Evolutionary conservation across 2,113 vertebrate species (phyloP), one percentile per base, ranked within the genome.

Genomic region (Centropristis striata): DNA sequence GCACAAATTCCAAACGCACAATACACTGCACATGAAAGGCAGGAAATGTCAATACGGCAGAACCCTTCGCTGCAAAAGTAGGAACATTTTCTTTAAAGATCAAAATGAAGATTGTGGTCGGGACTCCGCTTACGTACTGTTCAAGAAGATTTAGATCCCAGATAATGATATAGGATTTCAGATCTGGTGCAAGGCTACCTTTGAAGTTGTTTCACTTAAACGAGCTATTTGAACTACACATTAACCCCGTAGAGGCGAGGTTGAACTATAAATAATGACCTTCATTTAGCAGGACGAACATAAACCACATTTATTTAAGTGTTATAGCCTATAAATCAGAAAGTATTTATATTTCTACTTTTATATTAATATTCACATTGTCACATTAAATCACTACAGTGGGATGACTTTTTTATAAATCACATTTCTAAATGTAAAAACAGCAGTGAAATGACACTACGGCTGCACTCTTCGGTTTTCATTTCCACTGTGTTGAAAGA

Each of bases 131-230:
- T 59, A 55, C 0, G 27, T 71, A 81, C 1, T 58, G 39, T 42
- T 72, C 46, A 54, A 71, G 68, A 21, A 11, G 77, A 60, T 75
- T 81, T 61, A 77, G 60, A 90, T 79, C 63, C 16, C 20, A 64
- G 71, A 55, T 86, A 84, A 79, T 73, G 64, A 80, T 71, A 27
- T 25, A 11, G 67, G 66, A 79, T 81, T 75, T 86, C 60, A 78
- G 71, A 58, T 28, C 44, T 53, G 57, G 60, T n/a, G 65, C 61
- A 18, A 13, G 20, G 46, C 23, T 59, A 41, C 67, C 59, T 82
- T 78, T 89, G 74, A 81, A 87, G 63, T 82, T 60, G 54, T 55
- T 68, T 81, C 71, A 51, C 64, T 66, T 37, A 51, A 80, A 79
- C 61, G 55, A 83, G 69, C 64, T 18, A 50, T 71, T 71, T 83